Conservation (phyloP, 2,797 vertebrate genomes). For the Diceros bicornis region DNA sequence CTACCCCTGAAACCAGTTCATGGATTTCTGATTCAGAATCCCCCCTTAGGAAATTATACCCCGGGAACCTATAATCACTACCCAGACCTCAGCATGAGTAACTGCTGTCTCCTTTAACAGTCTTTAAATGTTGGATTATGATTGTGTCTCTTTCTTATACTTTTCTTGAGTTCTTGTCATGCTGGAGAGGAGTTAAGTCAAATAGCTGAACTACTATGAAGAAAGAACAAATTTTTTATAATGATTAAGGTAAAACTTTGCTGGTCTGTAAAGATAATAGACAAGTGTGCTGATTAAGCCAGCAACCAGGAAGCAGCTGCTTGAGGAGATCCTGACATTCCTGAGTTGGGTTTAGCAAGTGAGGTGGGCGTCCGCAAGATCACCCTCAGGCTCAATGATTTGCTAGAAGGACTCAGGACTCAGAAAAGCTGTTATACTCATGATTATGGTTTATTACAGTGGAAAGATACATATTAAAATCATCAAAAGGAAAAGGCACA, state of each 20-base stretch:
- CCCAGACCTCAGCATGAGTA: neutral
- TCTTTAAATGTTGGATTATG: conserved; percentile 33
- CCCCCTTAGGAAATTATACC: conserved; percentile 11
- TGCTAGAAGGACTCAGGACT: conserved; percentile 37
- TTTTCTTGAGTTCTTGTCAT: conserved; percentile 56
- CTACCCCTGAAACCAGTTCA: neutral
- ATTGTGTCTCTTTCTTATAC: neutral
- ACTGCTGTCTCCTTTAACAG: neutral
- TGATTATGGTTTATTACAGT: conserved; percentile 6
- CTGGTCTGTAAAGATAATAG: conserved; percentile 33
- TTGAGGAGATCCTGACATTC: neutral
- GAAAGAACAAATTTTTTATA: conserved; percentile 40
- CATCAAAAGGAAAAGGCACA: neutral
- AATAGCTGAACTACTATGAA: conserved; percentile 6
- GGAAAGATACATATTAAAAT: conserved; percentile 31
- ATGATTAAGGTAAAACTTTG: conserved; percentile 7
- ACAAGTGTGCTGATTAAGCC: conserved; percentile 25
- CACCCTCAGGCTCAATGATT: neutral
- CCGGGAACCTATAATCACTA: neutral
- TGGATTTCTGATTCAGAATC: conserved; percentile 58
- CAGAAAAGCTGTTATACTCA: neutral
- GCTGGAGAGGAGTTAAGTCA: conserved; percentile 1
- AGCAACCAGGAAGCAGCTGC: conserved; percentile 13
- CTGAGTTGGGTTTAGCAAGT: conserved; percentile 54
- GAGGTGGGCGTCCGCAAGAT: neutral